Conservation (phyloP, 2,797 vertebrate species). For the Bradypus variegatus region DNA sequence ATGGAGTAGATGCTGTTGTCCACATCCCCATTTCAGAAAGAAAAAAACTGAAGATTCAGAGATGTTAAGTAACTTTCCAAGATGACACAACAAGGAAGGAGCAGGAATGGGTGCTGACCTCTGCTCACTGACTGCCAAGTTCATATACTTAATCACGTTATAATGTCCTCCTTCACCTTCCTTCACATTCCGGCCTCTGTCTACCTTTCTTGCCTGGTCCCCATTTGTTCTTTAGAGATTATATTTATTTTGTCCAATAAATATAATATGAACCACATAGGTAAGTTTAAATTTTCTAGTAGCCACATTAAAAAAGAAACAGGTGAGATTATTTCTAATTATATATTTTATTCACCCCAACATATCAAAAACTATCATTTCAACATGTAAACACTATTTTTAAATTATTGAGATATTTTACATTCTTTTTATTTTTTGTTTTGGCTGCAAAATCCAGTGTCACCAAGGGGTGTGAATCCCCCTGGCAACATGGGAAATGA, state of each 20-base stretch:
- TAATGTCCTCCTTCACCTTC: not conserved
- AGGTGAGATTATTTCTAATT: not conserved
- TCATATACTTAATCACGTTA: not conserved
- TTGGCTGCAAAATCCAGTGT: slow-evolving; percentile 7
- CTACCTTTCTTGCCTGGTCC: not conserved
- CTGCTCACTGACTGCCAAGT: not conserved
- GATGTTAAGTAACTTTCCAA: slow-evolving; percentile 46
- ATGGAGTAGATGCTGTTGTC: not conserved
- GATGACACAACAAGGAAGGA: not conserved
- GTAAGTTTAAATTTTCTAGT: not conserved
- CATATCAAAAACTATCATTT: not conserved
- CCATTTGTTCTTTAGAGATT: not conserved
- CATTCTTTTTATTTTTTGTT: not conserved
- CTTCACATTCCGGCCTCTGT: not conserved
- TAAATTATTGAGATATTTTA: not conserved
- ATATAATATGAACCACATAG: not conserved
- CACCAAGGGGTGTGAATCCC: no score
- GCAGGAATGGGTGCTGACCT: not conserved
- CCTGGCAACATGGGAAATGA: no score
- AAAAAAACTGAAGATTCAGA: slow-evolving; percentile 21
- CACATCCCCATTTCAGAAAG: not conserved
- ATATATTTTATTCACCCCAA: slow-evolving; percentile 10
- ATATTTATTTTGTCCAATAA: not conserved
- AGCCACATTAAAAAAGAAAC: not conserved
- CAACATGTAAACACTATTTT: not conserved